Base-by-base conservation (phyloP, 1,140 invertebrate species). In the Melitaea cinxia region DNA sequence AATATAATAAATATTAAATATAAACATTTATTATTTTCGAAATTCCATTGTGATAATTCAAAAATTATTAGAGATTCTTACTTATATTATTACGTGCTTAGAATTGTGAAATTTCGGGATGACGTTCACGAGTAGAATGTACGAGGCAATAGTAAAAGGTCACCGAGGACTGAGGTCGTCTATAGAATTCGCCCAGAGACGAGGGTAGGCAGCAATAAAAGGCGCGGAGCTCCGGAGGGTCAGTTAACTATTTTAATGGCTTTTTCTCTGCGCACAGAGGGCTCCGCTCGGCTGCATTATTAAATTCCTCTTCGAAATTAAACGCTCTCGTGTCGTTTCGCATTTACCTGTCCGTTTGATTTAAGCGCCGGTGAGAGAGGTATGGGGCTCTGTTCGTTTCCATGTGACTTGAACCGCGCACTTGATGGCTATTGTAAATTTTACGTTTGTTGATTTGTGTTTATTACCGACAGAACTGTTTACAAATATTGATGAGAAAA, bases 171-270 rank as follows among this genome's bases (percentile, higher is more conserved):
- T 10, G 14, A n/a, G n/a, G n/a, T n/a, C n/a, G 37, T 39, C 14
- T 14, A 7, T 23, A 47, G 42, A 23, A 47, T 23, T 12, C 42
- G 17, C 14, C 9, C 14, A 6, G 10, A 53, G 7, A 24, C 1
- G 30, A 52, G 60, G 24, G 15, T 19, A 54, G 39, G 23, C 30
- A 30, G 28, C 49, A 60, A 55, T 55, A 65, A 54, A 68, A 62
- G 50, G 68, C 37, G 56, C 56, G 26, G 53, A n/a, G 50, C n/a
- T 28, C 35, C 30, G 62, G 65, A 72, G 70, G 70, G 70, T 70
- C 71, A 73, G 67, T 70, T 69, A 66, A 70, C 63, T 70, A 70
- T 66, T 69, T 61, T 52, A 67, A 68, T 61, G 65, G 52, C 30
- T 68, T 62, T 68, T 66, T 69, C 62, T 62, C 56, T 55, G 17